Percentiles rank a stretch among this genome's conserved stretches.
Conservation (phyloP, 2,888 invertebrate genomes). For the Dendrolimus houi region DNA sequence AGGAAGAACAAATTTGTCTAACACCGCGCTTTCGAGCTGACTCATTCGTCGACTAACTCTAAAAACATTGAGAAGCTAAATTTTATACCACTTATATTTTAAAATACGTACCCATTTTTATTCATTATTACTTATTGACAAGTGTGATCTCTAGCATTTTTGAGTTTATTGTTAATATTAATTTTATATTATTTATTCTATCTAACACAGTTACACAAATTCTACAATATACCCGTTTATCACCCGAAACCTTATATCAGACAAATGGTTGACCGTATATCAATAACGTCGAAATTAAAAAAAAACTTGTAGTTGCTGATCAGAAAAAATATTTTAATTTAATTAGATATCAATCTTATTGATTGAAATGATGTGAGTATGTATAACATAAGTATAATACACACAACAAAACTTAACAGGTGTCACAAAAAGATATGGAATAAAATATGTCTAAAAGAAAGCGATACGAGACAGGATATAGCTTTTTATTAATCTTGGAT, state of each 20-base stretch:
- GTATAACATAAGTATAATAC: too few species aligned
- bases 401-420: too few species aligned
- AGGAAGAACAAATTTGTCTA: conserved; percentile 60
- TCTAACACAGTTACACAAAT: conserved; percentile 56
- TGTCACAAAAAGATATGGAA: too few species aligned
- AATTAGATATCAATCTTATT: too few species aligned
- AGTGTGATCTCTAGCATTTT: conserved; percentile 53
- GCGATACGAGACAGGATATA: too few species aligned
- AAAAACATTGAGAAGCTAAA: conserved; percentile 76
- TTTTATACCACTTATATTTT: conserved; percentile 18
- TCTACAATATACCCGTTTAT: conserved; percentile 63
- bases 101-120: conserved; percentile 42
- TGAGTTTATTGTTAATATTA: conserved; percentile 57
- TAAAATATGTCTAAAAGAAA: too few species aligned
- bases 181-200: conserved; percentile 30
- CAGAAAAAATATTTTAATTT: too few species aligned
- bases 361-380: too few species aligned
- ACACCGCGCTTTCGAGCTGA: conserved; percentile 61
- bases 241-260: conserved; percentile 48
- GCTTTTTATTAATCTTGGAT: too few species aligned
- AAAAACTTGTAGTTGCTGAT: too few species aligned
- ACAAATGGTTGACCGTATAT: conserved; percentile 2
- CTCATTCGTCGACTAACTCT: conserved; percentile 76
- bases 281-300: background rate
- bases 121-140: conserved; percentile 53